Evolutionary conservation across 2,888 invertebrate species (phyloP), one percentile per base, ranked within the genome.

Genomic region (Synergus japonicus): DNA sequence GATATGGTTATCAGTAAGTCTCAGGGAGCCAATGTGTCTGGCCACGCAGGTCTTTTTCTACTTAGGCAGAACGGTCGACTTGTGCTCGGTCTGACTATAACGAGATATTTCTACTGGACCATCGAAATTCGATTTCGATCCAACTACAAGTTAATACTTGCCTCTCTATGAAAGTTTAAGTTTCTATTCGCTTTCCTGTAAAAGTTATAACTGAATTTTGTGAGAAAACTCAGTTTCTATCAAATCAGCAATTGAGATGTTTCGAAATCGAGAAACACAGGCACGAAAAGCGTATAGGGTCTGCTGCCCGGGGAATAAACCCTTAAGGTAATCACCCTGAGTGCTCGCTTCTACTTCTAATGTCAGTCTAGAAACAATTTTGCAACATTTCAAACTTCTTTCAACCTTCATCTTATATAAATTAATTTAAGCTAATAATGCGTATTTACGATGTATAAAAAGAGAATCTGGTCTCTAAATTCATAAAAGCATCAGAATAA

Each of bases 171-270:
- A 73, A 73, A 73, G 73, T 54, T 73, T 58, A 49, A 37, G 54
- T 73, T 58, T 73, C 73, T 73, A 73, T n/a, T 73, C 73, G 73
- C 37, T 10, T 73, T 73, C 54, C 73, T n/a, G 73, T 73, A 73
- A 54, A 73, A 73, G 54, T 73, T 73, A 73, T 73, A 73, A 73
- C 54, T 58, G 44, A 29, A 46, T 67, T 67, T 15, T 46, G n/a
- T 73, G n/a, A 15, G 54, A 37, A 73, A 73, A 73, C 54, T 54
- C n/a, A 73, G 73, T 73, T 73, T 54, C 54, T 37, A n/a, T n/a
- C n/a, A 73, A 41, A 54, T 73, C 73, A 73, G 73, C 73, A 73
- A 73, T 73, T 73, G 29, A 73, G 54, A 73, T 58, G 54, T 73
- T 73, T 37, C 41, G 54, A 54, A 73, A 73, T 73, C 12, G 54